Evolutionary conservation across 2,797 vertebrate genomes (phyloP), one percentile per base, ranked within the genome.

Genomic region (Lepus oiostolus): DNA sequence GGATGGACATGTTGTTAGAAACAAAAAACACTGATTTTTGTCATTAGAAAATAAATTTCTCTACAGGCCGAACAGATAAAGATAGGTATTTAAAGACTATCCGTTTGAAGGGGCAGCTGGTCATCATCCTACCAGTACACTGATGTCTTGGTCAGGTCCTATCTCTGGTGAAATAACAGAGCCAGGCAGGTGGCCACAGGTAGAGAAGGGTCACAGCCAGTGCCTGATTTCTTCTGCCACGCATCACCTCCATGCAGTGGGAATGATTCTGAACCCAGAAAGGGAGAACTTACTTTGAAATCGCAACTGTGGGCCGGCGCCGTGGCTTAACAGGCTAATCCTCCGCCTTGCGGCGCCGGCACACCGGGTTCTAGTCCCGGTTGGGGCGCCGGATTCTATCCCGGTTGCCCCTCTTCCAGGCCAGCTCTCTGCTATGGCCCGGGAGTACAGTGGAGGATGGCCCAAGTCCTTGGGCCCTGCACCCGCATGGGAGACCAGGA

Each of bases 61-160:
- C 35, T n/a, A 30, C 7, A 10, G 14, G 38, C 32, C 95, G 21
- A 71, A 52, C 68, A 90, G 90, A 65, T 60, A 86, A 93, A 95
- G 63, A 71, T 7, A 76, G 82, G 28, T n/a, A 82, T 67, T 71
- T 65, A 90, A 80, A 91, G 28, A 75, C 2, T 3, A 70, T 26
- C 74, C 16, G 3, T 71, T 62, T 75, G 72, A 87, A 91, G 68
- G 76, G 30, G 4, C 7, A 35, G 3, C 4, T 65, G 63, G 63
- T 35, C 79, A 60, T 32, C 14, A 3, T 52, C 21, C 5, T 65
- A 13, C 68, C 19, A 11, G 9, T 21, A 8, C 75, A n/a, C 22
- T 68, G 62, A 67, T 21, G 63, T 68, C 63, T 74, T 28, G 19
- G 26, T 30, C n/a, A 65, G 21, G 10, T 83, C 79, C 86, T 47